Evolutionary conservation across 2,888 invertebrate genomes (phyloP).

Genomic region (Drosophila affinis): DNA sequence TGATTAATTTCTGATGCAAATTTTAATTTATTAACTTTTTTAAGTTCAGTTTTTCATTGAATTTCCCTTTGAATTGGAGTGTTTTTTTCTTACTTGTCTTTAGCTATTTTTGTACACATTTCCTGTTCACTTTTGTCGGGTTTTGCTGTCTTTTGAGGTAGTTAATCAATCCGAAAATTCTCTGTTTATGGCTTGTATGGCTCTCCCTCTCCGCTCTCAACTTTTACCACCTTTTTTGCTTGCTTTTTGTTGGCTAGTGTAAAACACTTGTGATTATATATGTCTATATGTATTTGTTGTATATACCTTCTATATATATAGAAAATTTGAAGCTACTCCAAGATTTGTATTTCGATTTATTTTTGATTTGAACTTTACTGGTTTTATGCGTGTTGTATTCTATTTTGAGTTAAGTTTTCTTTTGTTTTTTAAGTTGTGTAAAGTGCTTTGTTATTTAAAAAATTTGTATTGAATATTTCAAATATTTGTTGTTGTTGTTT

Average conservation of each 20-base stretch:
- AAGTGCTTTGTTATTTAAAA: conserved; percentile 44
- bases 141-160: conserved; percentile 61
- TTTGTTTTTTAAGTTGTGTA: conserved; percentile 14
- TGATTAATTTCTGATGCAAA: neutral
- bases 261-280: conserved; percentile 19
- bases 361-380: conserved; percentile 45
- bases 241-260: conserved; percentile 31
- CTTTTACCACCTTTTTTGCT: conserved; percentile 29
- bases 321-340: conserved; percentile 41
- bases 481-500: conserved; percentile 57
- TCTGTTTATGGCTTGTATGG: conserved; percentile 42
- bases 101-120: conserved; percentile 58
- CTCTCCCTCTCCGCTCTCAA: neutral
- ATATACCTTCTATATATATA: conserved; percentile 47
- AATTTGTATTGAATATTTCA: conserved; percentile 49
- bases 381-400: conserved; percentile 40
- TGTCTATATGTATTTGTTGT: conserved; percentile 28
- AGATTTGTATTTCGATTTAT: conserved; percentile 35
- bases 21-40: neutral
- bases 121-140: conserved; percentile 33
- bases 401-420: neutral
- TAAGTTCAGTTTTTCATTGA: neutral
- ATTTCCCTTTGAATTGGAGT: too few species aligned
- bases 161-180: conserved; percentile 56
- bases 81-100: conserved; percentile 7